Base-by-base conservation (phyloP, 2,113 vertebrate genomes). In the Bos javanicus region DNA sequence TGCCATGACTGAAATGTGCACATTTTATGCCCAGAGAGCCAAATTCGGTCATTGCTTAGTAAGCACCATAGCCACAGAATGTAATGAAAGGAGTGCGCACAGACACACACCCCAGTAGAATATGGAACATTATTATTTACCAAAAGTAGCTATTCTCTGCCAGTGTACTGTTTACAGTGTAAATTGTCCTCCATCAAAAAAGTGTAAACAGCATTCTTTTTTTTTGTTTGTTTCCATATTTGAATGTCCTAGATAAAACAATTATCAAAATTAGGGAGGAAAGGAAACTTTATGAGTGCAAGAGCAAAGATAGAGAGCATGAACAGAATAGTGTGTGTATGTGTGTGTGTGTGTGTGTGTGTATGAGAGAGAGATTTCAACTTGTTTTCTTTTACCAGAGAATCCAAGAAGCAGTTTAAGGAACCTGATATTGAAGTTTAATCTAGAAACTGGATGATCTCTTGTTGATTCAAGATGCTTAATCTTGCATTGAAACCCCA, bases 81-180 rank as follows among this genome's bases (percentile, higher is more conserved):
- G 67, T n/a, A 84, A 3, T 76, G 89, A n/a, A 87, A 97, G 19
- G 48, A 57, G 19, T 81, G 90, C n/a, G 6, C 21, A 54, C n/a
- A 91, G 59, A 87, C 36, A 62, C 28, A 56, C 85, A 87, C 4
- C 5, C 8, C 16, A 60, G 87, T 96, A 96, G 90, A 95, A 94
- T 96, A 97, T 88, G 95, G 76, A 97, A 86, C 95, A 95, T 97
- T 97, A 93, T 98, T 98, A 92, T 96, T 98, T 98, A 98, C 91
- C 97, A 64, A 97, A 98, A 97, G 98, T 98, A 98, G 98, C 97
- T 98, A 94, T 95, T 98, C 98, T 98, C 98, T 99, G 98, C 97
- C 98, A 98, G 98, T 98, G 97, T 99, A 98, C 97, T 98, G 98
- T 99, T 99, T 98, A 98, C 98, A 97, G 98, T 98, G 97, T 98